phyloP scores from a whole-genome alignment of 2,113 vertebrate genomes.

The Chiloscyllium plagiosum region DNA sequence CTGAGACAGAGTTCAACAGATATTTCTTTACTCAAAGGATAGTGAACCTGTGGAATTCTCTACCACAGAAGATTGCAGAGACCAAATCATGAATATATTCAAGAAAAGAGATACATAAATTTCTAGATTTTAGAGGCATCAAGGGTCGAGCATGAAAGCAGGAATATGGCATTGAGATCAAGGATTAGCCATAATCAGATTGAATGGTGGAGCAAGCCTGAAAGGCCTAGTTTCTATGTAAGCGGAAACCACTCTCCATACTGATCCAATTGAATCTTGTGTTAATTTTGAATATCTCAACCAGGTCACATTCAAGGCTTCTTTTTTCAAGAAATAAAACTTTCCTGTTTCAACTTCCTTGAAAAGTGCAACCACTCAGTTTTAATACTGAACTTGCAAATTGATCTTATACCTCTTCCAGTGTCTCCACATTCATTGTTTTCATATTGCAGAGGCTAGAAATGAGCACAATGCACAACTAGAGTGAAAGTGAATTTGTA shows the following conservation, averaged over 20 bases:
- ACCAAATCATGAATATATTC: no score
- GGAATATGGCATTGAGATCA: no score
- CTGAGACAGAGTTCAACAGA: no score
- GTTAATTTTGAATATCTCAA: background rate
- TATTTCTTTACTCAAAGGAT: no score
- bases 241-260: background rate
- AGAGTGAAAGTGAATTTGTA: background rate
- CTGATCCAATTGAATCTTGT: background rate
- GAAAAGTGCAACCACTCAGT: background rate
- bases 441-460: background rate
- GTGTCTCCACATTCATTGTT: background rate
- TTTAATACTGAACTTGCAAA: background rate
- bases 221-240: background rate
- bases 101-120: no score
- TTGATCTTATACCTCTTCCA: background rate
- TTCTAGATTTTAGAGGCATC: no score
- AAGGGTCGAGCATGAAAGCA: no score
- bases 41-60: no score
- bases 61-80: no score
- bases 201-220: no score
- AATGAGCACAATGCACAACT: background rate
- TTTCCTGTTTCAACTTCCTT: background rate
- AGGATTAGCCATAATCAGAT: no score
- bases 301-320: background rate
- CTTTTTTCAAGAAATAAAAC: background rate